Conservation (phyloP, 2,888 invertebrate genomes). For the Boloria selene region DNA sequence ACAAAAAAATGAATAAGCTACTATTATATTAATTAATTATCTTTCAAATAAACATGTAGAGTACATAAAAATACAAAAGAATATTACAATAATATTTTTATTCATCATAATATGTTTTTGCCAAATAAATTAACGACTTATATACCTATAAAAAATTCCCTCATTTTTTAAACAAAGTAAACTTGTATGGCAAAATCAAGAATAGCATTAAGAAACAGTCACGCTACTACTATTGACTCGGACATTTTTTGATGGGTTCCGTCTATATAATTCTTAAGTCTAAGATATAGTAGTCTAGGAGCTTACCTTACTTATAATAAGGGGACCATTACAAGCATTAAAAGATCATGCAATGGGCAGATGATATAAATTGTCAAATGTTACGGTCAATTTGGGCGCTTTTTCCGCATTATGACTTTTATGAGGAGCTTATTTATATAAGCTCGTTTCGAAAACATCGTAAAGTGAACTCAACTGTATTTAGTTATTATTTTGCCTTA, state of each 20-base stretch:
- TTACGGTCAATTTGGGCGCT: conserved; percentile 2
- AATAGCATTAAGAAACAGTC: too few species aligned
- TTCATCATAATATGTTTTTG: too few species aligned
- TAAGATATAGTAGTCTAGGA: too few species aligned
- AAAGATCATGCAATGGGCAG: background rate
- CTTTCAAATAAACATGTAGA: background rate
- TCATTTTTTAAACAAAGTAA: background rate
- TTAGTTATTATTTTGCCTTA: background rate
- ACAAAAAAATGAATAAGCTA: too few species aligned
- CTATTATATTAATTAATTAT: too few species aligned
- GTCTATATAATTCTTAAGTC: too few species aligned
- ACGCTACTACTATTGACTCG: too few species aligned
- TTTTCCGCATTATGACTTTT: conserved; percentile 14
- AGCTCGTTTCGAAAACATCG: background rate
- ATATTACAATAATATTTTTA: background rate
- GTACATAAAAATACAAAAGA: background rate
- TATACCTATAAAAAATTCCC: background rate
- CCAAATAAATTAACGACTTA: background rate
- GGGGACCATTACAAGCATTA: too few species aligned
- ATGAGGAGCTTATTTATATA: conserved; percentile 2
- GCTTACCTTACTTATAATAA: too few species aligned
- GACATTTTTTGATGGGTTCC: too few species aligned
- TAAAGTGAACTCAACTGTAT: conserved; percentile 7
- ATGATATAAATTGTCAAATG: background rate
- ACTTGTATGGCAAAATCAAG: background rate